Base-by-base conservation (phyloP, 2,113 vertebrate genomes). In the Hiodon alosoides region DNA sequence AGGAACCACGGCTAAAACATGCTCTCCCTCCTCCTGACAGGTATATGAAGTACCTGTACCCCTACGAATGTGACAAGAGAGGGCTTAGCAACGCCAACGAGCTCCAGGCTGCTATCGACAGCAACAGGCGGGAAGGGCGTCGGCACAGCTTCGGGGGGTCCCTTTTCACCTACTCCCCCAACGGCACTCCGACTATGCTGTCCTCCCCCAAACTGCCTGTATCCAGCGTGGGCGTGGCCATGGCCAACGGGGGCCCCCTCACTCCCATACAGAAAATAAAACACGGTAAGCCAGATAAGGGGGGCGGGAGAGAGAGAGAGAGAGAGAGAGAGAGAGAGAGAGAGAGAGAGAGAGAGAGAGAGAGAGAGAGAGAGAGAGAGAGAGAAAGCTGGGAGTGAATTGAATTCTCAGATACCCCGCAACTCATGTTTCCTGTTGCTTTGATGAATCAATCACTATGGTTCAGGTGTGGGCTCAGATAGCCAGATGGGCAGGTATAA, bases 81-180 rank as follows among this genome's bases (percentile, higher is more conserved):
- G 31, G 87, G 0, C 89, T 94, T 78, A 94, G 93, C 85, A 93
- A 90, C 61, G 92, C 92, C 0, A 88, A 88, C 0, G 92, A 94
- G 79, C 90, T 94, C 8, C 93, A 94, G 66, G 92, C 92, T 0
- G 92, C 92, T 73, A 93, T 94, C 0, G 92, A 94, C 86, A 93
- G 92, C 82, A 94, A 94, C 65, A 85, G 93, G 5, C 81, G 93
- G 7, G 93, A 93, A 70, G 92, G 93, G 3, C 87, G 93, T 54
- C 84, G 92, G 72, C 93, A 92, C 67, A 80, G 87, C 52, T 93
- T 91, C 0, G 85, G 87, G 3, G 71, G 87, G 0, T 48, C 81
- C 0, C 84, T 91, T 67, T 93, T 91, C 81, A 81, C 77, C 74
- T 88, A 92, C 79, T 87, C 89, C 0, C 88, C 89, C 0, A 73